A percentile compares a stretch with the other conserved stretches of the same genome.
These are phyloP conservation scores for Pyrocoelia pectoralis DNA, from an alignment of 2,888 invertebrate genomes.

Conservation along the genomic window DNA sequence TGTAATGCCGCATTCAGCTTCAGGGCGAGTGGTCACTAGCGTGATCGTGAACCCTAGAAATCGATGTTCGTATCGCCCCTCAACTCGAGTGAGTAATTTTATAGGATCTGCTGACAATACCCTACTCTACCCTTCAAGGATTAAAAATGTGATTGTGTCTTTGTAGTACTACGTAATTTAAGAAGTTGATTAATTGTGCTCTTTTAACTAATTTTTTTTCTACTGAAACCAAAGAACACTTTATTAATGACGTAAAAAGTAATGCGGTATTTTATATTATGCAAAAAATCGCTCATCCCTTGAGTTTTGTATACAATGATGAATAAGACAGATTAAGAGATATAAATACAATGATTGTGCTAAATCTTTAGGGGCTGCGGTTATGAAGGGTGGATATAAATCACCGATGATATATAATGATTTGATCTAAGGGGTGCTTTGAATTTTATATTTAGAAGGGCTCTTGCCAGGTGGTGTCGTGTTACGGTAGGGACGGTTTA, in stretches of 20 bases:
- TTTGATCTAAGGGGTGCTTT: conserved; percentile 32
- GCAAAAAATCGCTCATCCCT: background rate
- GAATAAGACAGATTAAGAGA: conserved; percentile 35
- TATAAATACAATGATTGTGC: conserved; percentile 36
- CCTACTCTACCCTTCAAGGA: conserved; percentile 25
- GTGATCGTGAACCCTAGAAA: conserved; percentile 59
- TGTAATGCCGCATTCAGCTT: conserved; percentile 53
- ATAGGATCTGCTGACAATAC: conserved; percentile 32
- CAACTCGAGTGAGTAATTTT: conserved; percentile 41
- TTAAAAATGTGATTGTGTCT: conserved; percentile 26
- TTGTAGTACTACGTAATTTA: conserved; percentile 14
- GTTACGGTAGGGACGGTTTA: conserved; percentile 23
- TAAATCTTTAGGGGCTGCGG: conserved; percentile 34
- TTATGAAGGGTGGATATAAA: conserved; percentile 32
- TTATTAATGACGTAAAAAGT: background rate
- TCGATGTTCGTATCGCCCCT: conserved; percentile 58
- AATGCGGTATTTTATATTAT: conserved; percentile 1
- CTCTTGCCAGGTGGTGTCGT: conserved; percentile 33
- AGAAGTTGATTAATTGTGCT: conserved; percentile 2
- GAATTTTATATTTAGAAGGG: conserved; percentile 26
- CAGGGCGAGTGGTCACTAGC: conserved; percentile 57
- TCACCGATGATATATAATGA: conserved; percentile 36
- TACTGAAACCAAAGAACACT: background rate
- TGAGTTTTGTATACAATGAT: conserved; percentile 21
- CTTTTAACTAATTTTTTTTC: background rate